Conservation (phyloP, 2,797 vertebrate genomes). For the Arctocebus calabarensis region DNA sequence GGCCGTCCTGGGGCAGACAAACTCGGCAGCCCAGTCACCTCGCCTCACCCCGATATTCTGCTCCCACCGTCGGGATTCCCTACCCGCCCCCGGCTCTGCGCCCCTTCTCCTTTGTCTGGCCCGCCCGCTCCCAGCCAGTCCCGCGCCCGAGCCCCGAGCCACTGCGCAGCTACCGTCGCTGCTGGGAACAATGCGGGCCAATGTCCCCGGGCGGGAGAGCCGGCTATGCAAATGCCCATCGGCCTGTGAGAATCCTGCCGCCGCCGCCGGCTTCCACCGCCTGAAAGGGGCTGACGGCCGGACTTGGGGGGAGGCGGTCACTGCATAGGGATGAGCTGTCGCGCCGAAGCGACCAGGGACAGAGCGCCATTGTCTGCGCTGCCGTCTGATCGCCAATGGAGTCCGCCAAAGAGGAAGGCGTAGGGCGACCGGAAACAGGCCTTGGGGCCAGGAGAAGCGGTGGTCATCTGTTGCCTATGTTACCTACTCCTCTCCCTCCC, state of each 20-base stretch:
- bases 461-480: not conserved
- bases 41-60: conserved; percentile 60
- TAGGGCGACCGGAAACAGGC: not conserved
- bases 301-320: conserved; percentile 73
- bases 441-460: not conserved
- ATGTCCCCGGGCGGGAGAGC: conserved; percentile 86
- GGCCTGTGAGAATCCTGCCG: conserved; percentile 81
- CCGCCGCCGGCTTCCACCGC: conserved; percentile 86
- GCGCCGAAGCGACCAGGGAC: conserved; percentile 84
- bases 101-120: conserved; percentile 64
- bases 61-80: conserved; percentile 42
- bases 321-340: conserved; percentile 89
- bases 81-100: conserved; percentile 16
- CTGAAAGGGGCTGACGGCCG: conserved; percentile 83
- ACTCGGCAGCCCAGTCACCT: not conserved
- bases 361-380: conserved; percentile 86
- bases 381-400: conserved; percentile 81
- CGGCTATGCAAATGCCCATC: conserved; percentile 87
- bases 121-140: conserved; percentile 67
- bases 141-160: conserved; percentile 63
- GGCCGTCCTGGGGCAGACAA: conserved; percentile 6
- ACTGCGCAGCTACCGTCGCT: conserved; percentile 70
- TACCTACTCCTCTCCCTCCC: not conserved
- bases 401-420: conserved; percentile 71
- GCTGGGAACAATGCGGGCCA: conserved; percentile 87